Conservation (phyloP, 2,888 invertebrate species). For the Polyploca ridens region DNA sequence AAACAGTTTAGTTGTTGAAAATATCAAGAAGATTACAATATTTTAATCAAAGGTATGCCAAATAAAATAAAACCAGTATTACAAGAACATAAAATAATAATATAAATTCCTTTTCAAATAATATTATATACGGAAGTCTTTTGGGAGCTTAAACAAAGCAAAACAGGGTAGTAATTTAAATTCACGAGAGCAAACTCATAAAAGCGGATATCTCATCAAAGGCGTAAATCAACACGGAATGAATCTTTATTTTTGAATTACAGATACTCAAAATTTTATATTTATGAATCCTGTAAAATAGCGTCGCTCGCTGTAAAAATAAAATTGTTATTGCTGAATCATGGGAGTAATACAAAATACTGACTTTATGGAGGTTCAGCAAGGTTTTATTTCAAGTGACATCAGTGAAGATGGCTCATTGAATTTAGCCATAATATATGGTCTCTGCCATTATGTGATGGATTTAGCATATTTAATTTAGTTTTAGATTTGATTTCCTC, state of each 20-base stretch:
- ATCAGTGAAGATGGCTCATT: background rate
- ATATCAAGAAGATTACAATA: too few species aligned
- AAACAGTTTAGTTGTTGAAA: too few species aligned
- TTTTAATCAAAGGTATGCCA: background rate
- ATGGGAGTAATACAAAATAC: background rate
- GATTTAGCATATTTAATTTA: too few species aligned
- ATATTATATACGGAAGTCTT: background rate
- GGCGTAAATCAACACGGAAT: slow-evolving; percentile 7
- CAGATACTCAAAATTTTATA: slow-evolving; percentile 8
- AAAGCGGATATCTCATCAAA: slow-evolving; percentile 5
- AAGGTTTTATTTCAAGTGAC: background rate
- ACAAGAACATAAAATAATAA: background rate
- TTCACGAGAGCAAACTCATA: slow-evolving; percentile 9
- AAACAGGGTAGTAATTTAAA: slow-evolving; percentile 9
- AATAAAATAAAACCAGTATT: background rate
- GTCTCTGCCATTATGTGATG: background rate
- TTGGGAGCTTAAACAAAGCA: slow-evolving; percentile 9
- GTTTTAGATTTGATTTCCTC: background rate
- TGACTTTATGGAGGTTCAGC: background rate
- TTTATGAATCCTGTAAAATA: slow-evolving; percentile 1
- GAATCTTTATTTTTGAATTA: background rate
- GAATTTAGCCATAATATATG: background rate
- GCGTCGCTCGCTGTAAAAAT: slow-evolving; percentile 5
- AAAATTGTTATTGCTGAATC: slow-evolving; percentile 2
- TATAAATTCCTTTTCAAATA: background rate